A percentile compares a stretch with the other conserved stretches of the same genome.
These are phyloP conservation scores for Platycheirus albimanus DNA, from an alignment of 2,888 invertebrate genomes.

Conservation along the genomic window DNA sequence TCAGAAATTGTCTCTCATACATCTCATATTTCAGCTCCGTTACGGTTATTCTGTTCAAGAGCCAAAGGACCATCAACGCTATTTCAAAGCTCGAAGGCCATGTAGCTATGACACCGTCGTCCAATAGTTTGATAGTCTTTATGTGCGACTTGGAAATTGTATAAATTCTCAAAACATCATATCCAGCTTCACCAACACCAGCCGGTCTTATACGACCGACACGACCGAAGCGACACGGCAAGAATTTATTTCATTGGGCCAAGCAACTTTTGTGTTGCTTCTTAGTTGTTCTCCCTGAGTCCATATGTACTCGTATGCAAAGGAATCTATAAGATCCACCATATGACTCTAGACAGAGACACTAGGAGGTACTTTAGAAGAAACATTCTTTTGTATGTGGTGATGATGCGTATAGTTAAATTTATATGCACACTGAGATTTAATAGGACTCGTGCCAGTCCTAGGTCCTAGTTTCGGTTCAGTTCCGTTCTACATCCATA, in stretches of 20 bases:
- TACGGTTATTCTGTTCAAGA: slow-evolving; percentile 8
- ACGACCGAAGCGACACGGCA: background rate
- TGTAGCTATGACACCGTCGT: slow-evolving; percentile 1
- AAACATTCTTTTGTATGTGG: slow-evolving; percentile 16
- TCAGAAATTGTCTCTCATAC: slow-evolving; percentile 6
- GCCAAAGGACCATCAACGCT: slow-evolving; percentile 13
- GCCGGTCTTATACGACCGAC: too few species aligned
- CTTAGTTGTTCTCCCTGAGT: background rate
- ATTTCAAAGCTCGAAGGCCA: slow-evolving; percentile 16
- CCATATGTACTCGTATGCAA: background rate
- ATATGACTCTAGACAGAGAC: too few species aligned
- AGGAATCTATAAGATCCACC: slow-evolving; percentile 2
- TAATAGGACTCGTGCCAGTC: slow-evolving; percentile 20
- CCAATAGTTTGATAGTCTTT: slow-evolving; percentile 1
- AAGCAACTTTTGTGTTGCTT: slow-evolving; percentile 2
- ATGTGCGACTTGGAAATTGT: slow-evolving; percentile 39
- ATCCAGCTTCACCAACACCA: slow-evolving; percentile 15
- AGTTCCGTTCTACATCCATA: background rate
- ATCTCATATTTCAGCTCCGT: slow-evolving; percentile 2
- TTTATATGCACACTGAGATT: slow-evolving; percentile 44
- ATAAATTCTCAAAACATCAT: slow-evolving; percentile 42
- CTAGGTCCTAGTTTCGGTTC: background rate
- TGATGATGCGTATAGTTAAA: slow-evolving; percentile 13
- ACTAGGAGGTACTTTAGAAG: background rate
- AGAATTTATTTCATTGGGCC: slow-evolving; percentile 11